Evolutionary conservation across 2,888 invertebrate species (phyloP), one percentile per base, ranked within the genome.

Genomic region (Maniola hyperantus): DNA sequence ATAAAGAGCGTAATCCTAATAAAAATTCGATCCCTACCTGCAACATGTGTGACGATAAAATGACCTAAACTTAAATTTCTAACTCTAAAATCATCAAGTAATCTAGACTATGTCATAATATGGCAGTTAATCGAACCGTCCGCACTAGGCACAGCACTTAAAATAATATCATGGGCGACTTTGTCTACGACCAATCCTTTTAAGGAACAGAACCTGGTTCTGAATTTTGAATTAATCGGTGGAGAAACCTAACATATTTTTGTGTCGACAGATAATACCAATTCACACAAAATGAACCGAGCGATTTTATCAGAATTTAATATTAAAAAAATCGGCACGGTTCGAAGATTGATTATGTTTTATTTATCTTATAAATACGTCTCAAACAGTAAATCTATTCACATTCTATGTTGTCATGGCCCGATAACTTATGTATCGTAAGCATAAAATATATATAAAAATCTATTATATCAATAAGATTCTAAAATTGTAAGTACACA

Each of bases 101-200:
- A 78, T 82, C 86, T 89, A 91, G 88, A 89, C 83, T 92, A 92
- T 88, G 91, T 91, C 85, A 88, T 92, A 92, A 92, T 92, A 92
- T 92, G 91, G 91, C 91, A 92, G 91, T 92, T 91, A 87, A 84
- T 86, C 89, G 89, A 91, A 90, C 88, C 91, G 87, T 88, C 87
- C 85, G 88, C 88, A 84, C 85, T 83, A 84, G 87, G 89, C 87
- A 83, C 86, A 80, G 82, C 81, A 79, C 82, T 80, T 77, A 80
- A 77, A 76, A 76, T 76, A 77, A 79, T 75, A 70, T 82, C 81
- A 79, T 77, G 81, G 80, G 80, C 79, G 80, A 83, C 82, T 80
- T 79, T 79, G 77, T 83, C 82, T 79, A 78, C 80, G 79, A 81
- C 80, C 80, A 82, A 79, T 79, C 77, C 73, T 76, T 79, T 78